Percentiles rank a stretch among this genome's conserved stretches.
These are phyloP conservation scores for Scopus umbretta DNA, from an alignment of 2,113 vertebrate species.

Conservation along the genomic window DNA sequence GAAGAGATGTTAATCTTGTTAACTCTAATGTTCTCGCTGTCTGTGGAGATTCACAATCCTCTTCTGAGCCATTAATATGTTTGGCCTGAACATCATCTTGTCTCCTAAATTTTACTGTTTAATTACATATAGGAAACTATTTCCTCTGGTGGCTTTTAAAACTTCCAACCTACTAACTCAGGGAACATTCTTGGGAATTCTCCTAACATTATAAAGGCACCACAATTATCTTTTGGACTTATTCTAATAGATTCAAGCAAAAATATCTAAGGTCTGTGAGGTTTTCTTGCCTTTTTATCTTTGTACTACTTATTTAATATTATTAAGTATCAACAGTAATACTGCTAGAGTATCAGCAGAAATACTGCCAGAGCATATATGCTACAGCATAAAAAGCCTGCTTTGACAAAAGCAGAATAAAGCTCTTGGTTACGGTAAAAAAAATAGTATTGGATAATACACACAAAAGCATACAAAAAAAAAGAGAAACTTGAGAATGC, in stretches of 20 bases:
- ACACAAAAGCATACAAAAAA: neutral
- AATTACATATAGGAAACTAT: constrained; percentile 13
- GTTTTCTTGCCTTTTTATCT: neutral
- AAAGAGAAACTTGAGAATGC: neutral
- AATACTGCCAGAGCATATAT: neutral
- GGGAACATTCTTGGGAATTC: neutral
- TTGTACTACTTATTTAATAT: neutral
- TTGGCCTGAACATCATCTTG: neutral
- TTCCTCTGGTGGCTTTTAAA: constrained; percentile 8
- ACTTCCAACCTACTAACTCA: neutral
- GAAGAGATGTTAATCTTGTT: neutral
- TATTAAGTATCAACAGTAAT: neutral
- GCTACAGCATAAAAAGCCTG: neutral
- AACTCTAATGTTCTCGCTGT: neutral
- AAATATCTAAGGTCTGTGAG: neutral
- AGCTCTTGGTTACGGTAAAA: neutral
- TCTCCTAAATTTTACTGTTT: constrained; percentile 21
- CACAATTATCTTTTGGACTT: neutral
- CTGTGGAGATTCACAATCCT: neutral
- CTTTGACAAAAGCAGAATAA: neutral
- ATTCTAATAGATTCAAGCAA: neutral
- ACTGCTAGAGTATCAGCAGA: no score
- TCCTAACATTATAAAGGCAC: neutral
- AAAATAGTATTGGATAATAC: neutral
- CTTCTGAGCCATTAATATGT: neutral